Percentiles rank a stretch among this genome's conserved stretches.
phyloP scores from a whole-genome alignment of 2,888 invertebrate species.

The Chrysolina oricalcia region DNA sequence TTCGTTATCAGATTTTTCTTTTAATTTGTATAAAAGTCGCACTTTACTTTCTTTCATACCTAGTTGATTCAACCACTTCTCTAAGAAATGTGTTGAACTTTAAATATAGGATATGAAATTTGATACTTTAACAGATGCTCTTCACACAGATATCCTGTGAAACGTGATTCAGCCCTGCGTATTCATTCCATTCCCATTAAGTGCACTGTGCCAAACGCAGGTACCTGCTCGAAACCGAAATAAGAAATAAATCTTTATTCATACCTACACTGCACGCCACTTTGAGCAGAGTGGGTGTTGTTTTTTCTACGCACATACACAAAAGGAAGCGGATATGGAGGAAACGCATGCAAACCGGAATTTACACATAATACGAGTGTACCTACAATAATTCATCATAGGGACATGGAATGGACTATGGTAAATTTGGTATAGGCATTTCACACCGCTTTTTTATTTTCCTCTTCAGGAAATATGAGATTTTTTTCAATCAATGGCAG shows the following conservation, averaged over 20 bases:
- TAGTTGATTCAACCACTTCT: no score
- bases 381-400: no score
- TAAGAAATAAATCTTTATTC: not conserved
- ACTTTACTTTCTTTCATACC: no score
- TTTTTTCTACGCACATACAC: not conserved
- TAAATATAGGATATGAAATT: no score
- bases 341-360: not conserved
- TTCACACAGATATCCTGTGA: not conserved
- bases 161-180: not conserved
- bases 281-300: conserved; percentile 1
- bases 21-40: no score
- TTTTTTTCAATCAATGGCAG: not conserved
- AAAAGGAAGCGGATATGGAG: conserved; percentile 6
- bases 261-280: not conserved
- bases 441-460: conserved; percentile 11
- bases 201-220: not conserved
- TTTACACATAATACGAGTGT: not conserved
- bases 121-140: not conserved
- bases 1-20: no score
- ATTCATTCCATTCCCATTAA: not conserved
- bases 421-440: not conserved
- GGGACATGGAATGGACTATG: not conserved
- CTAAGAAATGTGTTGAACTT: no score
- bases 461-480: not conserved
- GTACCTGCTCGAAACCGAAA: not conserved